A percentile compares a stretch with the other conserved stretches of the same genome.
Conservation (phyloP, 2,888 invertebrate species). For the Diploptera punctata region DNA sequence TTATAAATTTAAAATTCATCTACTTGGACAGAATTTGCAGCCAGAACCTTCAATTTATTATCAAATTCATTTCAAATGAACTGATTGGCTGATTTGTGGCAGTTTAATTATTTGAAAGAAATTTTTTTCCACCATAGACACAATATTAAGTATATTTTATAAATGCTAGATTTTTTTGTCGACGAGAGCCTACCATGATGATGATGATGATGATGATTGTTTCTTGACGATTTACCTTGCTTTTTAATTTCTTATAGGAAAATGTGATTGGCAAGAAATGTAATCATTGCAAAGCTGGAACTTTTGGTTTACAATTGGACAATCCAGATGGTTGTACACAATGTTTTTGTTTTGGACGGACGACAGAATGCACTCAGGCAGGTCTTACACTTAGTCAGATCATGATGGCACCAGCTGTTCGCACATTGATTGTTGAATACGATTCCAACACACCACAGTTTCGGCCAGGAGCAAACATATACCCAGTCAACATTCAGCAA, state of each 20-base stretch:
- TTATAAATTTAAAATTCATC: too few relatives aligned
- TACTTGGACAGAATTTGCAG: too few relatives aligned
- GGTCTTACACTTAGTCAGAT: slow-evolving; percentile 84
- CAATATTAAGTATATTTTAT: too few relatives aligned
- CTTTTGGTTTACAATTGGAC: slow-evolving; percentile 81
- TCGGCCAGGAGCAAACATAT: slow-evolving; percentile 45
- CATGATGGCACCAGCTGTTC: slow-evolving; percentile 58
- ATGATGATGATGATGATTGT: too few relatives aligned
- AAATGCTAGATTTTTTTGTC: too few relatives aligned
- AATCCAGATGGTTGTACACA: slow-evolving; percentile 90
- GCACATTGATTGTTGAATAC: slow-evolving; percentile 50
- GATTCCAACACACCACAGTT: slow-evolving; percentile 45
- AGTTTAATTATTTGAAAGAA: neutral
- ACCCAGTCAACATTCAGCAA: slow-evolving; percentile 52
- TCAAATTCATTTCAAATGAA: too few relatives aligned
- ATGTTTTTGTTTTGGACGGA: slow-evolving; percentile 95
- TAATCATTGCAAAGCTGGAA: slow-evolving; percentile 79
- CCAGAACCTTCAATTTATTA: too few relatives aligned
- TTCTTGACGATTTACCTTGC: too few relatives aligned
- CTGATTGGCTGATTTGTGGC: too few relatives aligned
- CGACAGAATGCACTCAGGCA: slow-evolving; percentile 80
- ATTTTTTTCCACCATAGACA: neutral
- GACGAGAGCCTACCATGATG: too few relatives aligned
- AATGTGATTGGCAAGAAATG: slow-evolving; percentile 87
- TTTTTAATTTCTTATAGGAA: slow-evolving; percentile 65